Percentiles rank a stretch among this genome's conserved stretches.
These are phyloP conservation scores for Apomyelois bistriatella DNA, from an alignment of 2,888 invertebrate species.

Conservation along the genomic window DNA sequence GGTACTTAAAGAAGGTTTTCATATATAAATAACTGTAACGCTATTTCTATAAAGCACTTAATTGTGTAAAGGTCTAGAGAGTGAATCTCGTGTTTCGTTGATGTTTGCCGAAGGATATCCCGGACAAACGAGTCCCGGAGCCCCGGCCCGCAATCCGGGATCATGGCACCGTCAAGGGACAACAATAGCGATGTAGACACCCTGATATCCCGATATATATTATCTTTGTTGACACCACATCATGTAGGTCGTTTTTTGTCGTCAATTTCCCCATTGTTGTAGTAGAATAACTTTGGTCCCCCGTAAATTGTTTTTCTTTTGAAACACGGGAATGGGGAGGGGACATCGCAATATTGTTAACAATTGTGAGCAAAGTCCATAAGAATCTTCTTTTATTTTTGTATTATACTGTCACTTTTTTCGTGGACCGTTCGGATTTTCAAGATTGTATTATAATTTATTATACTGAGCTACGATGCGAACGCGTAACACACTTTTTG, in stretches of 20 bases:
- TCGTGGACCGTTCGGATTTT: too few species aligned
- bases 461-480: too few species aligned
- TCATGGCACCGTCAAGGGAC: conserved; percentile 63
- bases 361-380: neutral
- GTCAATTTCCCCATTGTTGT: conserved; percentile 64
- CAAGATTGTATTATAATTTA: too few species aligned
- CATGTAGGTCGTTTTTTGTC: conserved; percentile 71
- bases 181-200: conserved; percentile 66
- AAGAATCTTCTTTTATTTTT: neutral
- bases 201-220: conserved; percentile 71
- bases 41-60: conserved; percentile 64
- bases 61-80: conserved; percentile 65
- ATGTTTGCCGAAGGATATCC: conserved; percentile 75
- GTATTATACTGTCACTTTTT: neutral
- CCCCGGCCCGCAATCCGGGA: conserved; percentile 58
- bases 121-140: conserved; percentile 73
- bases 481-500: too few species aligned
- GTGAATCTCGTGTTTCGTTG: conserved; percentile 69
- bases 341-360: neutral
- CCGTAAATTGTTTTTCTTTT: conserved; percentile 37
- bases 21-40: too few species aligned
- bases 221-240: conserved; percentile 73
- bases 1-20: too few species aligned
- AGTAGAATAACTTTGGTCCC: conserved; percentile 50
- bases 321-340: conserved; percentile 9